These are phyloP conservation scores for Halocaridina rubra DNA, from an alignment of 2,888 invertebrate species.

Conservation along the genomic window DNA sequence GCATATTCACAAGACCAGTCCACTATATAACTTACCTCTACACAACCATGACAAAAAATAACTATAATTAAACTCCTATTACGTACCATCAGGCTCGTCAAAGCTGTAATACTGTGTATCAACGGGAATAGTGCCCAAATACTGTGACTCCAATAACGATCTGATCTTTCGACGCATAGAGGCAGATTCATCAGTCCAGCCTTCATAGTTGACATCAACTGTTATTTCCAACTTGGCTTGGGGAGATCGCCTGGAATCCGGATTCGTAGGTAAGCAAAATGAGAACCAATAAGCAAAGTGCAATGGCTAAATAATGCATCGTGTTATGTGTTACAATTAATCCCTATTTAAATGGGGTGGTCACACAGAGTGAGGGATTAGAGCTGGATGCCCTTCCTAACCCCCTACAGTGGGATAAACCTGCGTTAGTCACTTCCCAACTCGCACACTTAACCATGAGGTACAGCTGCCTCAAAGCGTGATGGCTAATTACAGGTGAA, in stretches of 20 bases:
- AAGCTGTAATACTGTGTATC: neutral
- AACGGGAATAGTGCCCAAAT: conserved; percentile 2
- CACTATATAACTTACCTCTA: no score
- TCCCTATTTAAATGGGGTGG: no score
- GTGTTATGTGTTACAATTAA: no score
- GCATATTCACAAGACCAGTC: no score
- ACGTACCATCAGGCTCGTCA: neutral
- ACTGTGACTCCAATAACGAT: neutral
- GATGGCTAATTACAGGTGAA: no score
- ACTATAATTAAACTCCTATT: neutral
- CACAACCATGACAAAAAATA: conserved; percentile 16
- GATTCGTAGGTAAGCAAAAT: no score
- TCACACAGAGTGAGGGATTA: no score
- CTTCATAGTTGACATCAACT: conserved; percentile 10
- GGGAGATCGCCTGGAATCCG: neutral
- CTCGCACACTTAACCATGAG: no score
- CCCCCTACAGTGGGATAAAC: neutral
- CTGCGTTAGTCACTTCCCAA: neutral
- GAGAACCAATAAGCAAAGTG: no score
- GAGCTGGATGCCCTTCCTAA: no score
- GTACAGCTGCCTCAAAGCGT: no score
- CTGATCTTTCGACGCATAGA: neutral
- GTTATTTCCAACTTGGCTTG: neutral
- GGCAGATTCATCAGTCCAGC: neutral
- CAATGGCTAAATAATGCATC: no score